Percentiles rank a stretch among this genome's conserved stretches.
Conservation (phyloP, 1,140 invertebrate genomes). For the Aphelinus atriplicis region DNA sequence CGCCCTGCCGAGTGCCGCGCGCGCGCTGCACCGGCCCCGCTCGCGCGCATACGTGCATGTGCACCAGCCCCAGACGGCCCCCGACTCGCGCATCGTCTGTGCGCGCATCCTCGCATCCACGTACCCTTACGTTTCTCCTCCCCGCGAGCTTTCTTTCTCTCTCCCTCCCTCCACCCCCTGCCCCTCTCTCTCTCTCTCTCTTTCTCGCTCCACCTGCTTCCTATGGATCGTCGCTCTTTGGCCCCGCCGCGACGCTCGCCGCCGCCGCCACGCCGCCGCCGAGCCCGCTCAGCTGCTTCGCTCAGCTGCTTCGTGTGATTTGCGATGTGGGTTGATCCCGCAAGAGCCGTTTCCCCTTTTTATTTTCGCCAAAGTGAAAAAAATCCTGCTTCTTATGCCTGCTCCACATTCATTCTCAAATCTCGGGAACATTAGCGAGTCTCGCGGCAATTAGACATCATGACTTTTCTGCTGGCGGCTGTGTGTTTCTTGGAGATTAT, state of each 20-base stretch:
- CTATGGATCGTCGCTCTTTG: neutral
- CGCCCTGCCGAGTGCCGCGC: slow-evolving; percentile 56
- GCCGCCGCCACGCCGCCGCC: neutral
- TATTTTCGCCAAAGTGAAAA: neutral
- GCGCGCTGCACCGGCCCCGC: neutral
- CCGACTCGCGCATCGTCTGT: no score
- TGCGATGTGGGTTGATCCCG: neutral
- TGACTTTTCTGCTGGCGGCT: no score
- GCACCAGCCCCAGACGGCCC: no score
- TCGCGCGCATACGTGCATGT: neutral
- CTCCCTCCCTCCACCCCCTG: no score
- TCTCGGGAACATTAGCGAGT: no score
- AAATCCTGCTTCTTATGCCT: neutral
- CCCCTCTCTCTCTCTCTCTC: no score
- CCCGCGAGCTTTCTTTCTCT: neutral
- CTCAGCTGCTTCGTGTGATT: slow-evolving; percentile 3
- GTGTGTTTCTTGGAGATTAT: no score
- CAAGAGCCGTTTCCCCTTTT: neutral
- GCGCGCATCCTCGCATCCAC: neutral
- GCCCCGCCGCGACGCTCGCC: neutral
- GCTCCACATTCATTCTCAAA: neutral
- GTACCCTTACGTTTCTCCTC: neutral
- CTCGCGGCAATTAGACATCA: no score
- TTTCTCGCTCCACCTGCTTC: no score
- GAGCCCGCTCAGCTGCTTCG: neutral